Percentiles rank a stretch among this genome's conserved stretches.
phyloP scores from a whole-genome alignment of 2,888 invertebrate genomes.

The Drosophila mimica region DNA sequence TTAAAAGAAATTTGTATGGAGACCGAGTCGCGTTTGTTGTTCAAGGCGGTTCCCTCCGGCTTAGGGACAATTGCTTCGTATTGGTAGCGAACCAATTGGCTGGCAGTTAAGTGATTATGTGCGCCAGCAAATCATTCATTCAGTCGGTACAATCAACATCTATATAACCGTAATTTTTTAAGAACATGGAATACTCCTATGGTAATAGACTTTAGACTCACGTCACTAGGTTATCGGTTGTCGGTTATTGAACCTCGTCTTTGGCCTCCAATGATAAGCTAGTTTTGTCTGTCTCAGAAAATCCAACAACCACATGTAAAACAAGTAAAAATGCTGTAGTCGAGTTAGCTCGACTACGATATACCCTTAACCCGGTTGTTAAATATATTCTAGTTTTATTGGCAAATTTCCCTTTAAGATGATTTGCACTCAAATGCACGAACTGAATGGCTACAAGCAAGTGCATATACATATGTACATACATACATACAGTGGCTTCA shows the following conservation, averaged over 20 bases:
- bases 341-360: no score
- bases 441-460: no score
- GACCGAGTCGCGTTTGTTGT: slow-evolving; percentile 42
- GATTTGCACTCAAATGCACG: no score
- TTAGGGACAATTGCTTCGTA: slow-evolving; percentile 46
- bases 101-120: slow-evolving; percentile 33
- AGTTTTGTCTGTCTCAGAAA: neutral
- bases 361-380: no score
- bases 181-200: slow-evolving; percentile 28
- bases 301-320: neutral
- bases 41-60: slow-evolving; percentile 59
- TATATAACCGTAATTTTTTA: slow-evolving; percentile 48
- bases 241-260: slow-evolving; percentile 31
- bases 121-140: slow-evolving; percentile 22
- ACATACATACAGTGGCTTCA: no score
- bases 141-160: slow-evolving; percentile 21
- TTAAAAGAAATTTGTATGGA: slow-evolving; percentile 34
- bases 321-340: no score
- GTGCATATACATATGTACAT: no score
- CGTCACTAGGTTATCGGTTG: slow-evolving; percentile 29
- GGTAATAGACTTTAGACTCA: slow-evolving; percentile 19
- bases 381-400: no score
- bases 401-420: no score
- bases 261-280: slow-evolving; percentile 1
- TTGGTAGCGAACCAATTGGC: slow-evolving; percentile 55